Evolutionary conservation across 2,888 invertebrate genomes (phyloP), one percentile per base, ranked within the genome.

Genomic region (Creontiades dilutus): DNA sequence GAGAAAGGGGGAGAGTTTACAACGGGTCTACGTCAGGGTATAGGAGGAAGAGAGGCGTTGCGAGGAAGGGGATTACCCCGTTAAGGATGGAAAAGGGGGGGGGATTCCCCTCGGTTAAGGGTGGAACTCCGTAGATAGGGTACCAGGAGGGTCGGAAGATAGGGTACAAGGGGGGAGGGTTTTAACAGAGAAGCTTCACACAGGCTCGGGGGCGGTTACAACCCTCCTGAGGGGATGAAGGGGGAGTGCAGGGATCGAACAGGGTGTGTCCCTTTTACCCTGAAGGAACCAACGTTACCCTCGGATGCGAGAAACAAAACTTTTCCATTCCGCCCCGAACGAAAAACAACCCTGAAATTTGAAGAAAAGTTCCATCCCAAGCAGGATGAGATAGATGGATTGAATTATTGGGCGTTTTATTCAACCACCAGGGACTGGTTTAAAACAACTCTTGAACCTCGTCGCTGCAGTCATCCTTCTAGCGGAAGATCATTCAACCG

Each of bases 211-310:
- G 88, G 89, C 88, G 89, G 75, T 86, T 90, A 78, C 28, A 76
- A 28, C 75, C 75, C 75, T 28, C 19, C 75, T 19, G 16, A 90
- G 90, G 90, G 93, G 23, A 9, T 13, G 94, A 94, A 94, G 94
- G 94, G 94, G 94, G 94, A 94, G 94, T 94, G 94, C 90, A 90
- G 93, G 93, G 92, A 93, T 93, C 92, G 93, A 90, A 28, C 78
- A 81, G 86, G 88, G 90, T 90, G 90, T 61, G 89, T 75, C 61
- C 85, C 85, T 85, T n/a, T 85, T 85, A 57, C 85, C 85, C 85
- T 61, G 37, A 47, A 19, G 76, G 76, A 28, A 27, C 84, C 52
- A 23, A 52, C 27, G 37, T 28, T 46, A 78, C 78, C 28, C 78
- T 78, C 37, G 37, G 78, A 47, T 5, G 14, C 7, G n/a, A 11